Evolutionary conservation across 2,888 invertebrate genomes (phyloP).

Genomic region (Drosophila hamatofila): DNA sequence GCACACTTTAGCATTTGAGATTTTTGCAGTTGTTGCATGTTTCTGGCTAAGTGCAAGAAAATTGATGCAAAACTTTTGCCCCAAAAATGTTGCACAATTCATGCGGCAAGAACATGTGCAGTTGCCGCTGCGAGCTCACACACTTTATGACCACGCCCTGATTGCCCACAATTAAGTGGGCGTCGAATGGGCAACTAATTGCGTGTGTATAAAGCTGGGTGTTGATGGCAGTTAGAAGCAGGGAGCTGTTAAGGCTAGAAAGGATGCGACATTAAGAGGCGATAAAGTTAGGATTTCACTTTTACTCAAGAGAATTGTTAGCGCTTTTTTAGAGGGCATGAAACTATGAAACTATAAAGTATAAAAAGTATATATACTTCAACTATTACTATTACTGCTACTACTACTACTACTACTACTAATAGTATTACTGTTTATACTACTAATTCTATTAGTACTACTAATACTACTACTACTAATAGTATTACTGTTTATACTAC

Average conservation of each 20-base stretch:
- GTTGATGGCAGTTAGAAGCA: no score
- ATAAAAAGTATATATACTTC: neutral
- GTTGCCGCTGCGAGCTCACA: constrained; percentile 5
- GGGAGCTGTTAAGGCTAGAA: neutral
- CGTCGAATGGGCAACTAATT: constrained; percentile 25
- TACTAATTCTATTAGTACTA: no score
- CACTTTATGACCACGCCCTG: constrained; percentile 35
- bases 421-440: no score
- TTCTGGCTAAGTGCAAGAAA: constrained; percentile 66
- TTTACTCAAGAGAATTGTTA: neutral
- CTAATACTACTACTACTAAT: no score
- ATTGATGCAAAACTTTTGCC: constrained; percentile 74
- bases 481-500: no score
- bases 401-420: no score
- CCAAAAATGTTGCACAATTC: constrained; percentile 66
- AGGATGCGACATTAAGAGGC: neutral
- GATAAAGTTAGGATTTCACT: neutral
- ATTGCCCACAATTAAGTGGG: constrained; percentile 22
- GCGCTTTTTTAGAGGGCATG: neutral
- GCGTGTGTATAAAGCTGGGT: constrained; percentile 7
- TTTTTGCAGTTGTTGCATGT: constrained; percentile 48
- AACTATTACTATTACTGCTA: no score
- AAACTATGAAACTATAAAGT: neutral
- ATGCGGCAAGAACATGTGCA: constrained; percentile 39
- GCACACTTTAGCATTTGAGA: constrained; percentile 66